Evolutionary conservation across 2,888 invertebrate genomes (phyloP).

Genomic region (Cryptocheilus praepositus): DNA sequence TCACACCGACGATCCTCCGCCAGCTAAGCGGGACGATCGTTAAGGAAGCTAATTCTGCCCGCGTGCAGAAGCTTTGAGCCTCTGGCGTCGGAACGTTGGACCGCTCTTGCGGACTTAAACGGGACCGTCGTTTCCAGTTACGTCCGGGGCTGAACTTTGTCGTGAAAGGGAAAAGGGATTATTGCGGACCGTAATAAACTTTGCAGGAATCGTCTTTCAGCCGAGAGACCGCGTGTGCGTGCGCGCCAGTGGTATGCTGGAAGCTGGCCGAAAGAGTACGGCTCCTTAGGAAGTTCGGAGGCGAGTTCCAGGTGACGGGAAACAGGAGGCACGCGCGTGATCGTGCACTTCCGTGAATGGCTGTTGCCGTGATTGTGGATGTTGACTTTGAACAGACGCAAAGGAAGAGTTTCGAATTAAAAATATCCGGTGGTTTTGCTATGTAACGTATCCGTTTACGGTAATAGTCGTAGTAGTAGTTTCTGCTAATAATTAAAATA

Average conservation of each 20-base stretch:
- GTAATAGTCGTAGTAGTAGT: too few species aligned
- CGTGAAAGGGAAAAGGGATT: constrained; percentile 49
- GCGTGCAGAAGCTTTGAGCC: constrained; percentile 29
- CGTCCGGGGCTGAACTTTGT: constrained; percentile 31
- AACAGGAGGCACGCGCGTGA: too few species aligned
- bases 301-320: too few species aligned
- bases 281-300: too few species aligned
- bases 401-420: too few species aligned
- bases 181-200: constrained; percentile 46
- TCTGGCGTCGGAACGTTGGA: constrained; percentile 27
- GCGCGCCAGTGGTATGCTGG: constrained; percentile 25
- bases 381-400: too few species aligned
- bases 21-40: constrained; percentile 36
- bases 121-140: constrained; percentile 41
- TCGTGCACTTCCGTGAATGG: too few species aligned
- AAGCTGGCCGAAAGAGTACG: too few species aligned
- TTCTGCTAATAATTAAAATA: too few species aligned
- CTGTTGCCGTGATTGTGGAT: too few species aligned
- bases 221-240: constrained; percentile 21
- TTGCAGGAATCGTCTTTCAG: constrained; percentile 23
- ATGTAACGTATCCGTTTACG: too few species aligned
- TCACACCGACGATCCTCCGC: constrained; percentile 13
- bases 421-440: too few species aligned
- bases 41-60: constrained; percentile 43
- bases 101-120: constrained; percentile 43